Evolutionary conservation across 2,888 invertebrate genomes (phyloP), one percentile per base, ranked within the genome.

Genomic region (Scelioninae gen. 1): DNA sequence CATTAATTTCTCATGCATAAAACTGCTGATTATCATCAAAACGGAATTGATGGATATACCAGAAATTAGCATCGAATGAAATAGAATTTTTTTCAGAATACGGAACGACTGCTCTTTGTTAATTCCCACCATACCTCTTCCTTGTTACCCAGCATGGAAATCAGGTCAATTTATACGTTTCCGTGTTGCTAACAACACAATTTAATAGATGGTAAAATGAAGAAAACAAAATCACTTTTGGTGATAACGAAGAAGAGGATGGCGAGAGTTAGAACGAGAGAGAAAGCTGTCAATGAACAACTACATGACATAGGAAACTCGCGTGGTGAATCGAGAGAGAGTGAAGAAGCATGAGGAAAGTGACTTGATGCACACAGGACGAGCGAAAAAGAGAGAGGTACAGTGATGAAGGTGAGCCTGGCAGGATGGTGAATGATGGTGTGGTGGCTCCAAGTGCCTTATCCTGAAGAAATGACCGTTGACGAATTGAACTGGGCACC

Each of bases 271-370:
- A 1, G 1, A 8, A 5, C 38, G 53, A 56, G 45, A 15, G 23
- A 32, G 11, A 45, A 32, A 16, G 40, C 69, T 56, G 69, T 69
- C 69, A 60, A 58, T 49, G 49, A 68, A 56, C 66, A 31, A 7
- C 69, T 34, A 56, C 69, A 5, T 34, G 53, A 31, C 66, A 56
- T 23, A 45, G 56, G 56, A 68, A 68, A 68, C 56, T 68, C 56
- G 68, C 68, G 56, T 49, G 75, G 69, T 55, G 40, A 63, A 71
- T 66, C 63, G 72, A 60, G 80, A 45, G 63, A 16, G 62, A 68
- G 55, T 55, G 82, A 49, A 55, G 60, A 60, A 56, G 56, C n/a
- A n/a, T 53, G 81, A 76, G 69, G 51, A 74, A 78, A 62, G 74
- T 51, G 29, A 72, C 55, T 40, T 45, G 15, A 29, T 29, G 53